Conservation (phyloP, 2,113 vertebrate genomes). For the Alouatta palliata region DNA sequence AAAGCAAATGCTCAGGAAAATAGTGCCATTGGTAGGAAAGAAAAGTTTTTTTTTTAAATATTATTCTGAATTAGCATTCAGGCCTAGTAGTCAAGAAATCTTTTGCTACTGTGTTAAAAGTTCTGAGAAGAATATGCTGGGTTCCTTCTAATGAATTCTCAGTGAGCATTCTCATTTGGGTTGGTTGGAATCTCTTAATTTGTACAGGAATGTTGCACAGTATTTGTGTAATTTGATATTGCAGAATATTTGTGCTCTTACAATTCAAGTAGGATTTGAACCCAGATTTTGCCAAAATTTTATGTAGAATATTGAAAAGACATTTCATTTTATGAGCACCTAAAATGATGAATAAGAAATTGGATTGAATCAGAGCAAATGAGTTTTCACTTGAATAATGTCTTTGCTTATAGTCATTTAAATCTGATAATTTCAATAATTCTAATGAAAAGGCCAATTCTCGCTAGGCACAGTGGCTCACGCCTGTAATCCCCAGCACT, state of each 20-base stretch:
- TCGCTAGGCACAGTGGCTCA: too few species aligned
- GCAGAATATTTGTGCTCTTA: neutral
- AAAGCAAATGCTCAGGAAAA: neutral
- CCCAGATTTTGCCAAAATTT: neutral
- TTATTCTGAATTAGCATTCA: neutral
- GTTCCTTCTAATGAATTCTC: neutral
- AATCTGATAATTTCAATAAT: neutral
- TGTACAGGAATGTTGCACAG: neutral
- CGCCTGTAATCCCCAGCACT: too few species aligned
- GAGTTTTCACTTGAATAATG: neutral
- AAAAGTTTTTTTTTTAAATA: neutral
- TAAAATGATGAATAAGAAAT: neutral
- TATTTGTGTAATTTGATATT: neutral
- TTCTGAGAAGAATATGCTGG: neutral
- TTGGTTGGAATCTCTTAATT: neutral
- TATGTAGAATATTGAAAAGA: neutral
- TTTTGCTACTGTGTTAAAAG: neutral
- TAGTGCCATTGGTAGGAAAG: neutral
- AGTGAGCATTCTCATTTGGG: neutral
- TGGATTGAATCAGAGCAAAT: neutral
- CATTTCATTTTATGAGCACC: neutral
- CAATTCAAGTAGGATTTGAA: neutral
- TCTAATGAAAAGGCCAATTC: too few species aligned
- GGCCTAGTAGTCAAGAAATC: neutral
- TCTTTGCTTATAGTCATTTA: conserved; percentile 4